A percentile compares a stretch with the other conserved stretches of the same genome.
Evolutionary conservation across 2,113 vertebrate genomes (phyloP).

Genomic region (Neopipo cinnamomea): DNA sequence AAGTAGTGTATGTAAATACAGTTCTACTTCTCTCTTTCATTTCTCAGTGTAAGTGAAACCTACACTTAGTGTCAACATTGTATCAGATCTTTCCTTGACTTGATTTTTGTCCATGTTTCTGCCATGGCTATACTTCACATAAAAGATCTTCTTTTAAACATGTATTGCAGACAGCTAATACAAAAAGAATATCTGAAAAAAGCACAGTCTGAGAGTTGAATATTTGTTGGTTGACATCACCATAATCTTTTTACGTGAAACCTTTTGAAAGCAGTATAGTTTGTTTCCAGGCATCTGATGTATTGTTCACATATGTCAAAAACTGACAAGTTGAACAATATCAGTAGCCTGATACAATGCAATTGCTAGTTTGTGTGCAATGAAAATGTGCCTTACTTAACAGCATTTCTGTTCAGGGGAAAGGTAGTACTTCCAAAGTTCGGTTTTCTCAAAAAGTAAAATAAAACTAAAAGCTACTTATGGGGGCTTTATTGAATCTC

Average conservation of each 20-base stretch:
- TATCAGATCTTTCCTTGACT: neutral
- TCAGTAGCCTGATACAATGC: neutral
- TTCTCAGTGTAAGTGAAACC: neutral
- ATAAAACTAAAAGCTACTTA: neutral
- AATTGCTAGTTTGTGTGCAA: neutral
- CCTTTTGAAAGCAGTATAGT: neutral
- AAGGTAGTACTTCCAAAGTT: neutral
- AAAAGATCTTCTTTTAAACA: neutral
- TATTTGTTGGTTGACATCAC: neutral
- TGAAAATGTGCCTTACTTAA: neutral
- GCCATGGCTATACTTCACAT: neutral
- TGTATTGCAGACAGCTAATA: neutral
- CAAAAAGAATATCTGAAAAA: neutral
- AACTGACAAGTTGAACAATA: neutral
- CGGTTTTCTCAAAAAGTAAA: neutral
- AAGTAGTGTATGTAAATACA: constrained; percentile 42
- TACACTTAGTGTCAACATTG: neutral
- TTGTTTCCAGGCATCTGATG: neutral
- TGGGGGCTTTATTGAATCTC: neutral
- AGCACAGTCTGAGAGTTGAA: neutral
- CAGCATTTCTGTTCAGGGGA: neutral
- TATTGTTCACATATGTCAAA: neutral
- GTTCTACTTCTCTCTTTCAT: neutral
- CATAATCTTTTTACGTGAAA: neutral
- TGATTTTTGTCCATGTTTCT: neutral